A percentile compares a stretch with the other conserved stretches of the same genome.
Conservation (phyloP, 2,797 vertebrate genomes). For the Leontocebus nigricollis region DNA sequence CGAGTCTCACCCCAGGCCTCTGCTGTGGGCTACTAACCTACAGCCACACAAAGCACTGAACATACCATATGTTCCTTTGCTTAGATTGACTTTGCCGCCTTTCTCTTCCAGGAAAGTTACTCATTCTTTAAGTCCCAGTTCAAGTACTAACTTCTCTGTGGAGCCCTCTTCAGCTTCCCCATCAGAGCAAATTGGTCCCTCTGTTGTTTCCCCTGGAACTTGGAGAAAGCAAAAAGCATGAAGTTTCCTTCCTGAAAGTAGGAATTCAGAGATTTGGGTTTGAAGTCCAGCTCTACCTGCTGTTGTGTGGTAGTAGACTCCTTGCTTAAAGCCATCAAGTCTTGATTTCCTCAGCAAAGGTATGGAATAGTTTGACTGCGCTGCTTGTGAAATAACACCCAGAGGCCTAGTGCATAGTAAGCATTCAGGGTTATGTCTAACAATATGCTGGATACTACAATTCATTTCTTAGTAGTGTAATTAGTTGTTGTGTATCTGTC, state of each 20-base stretch:
- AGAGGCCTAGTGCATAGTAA: not conserved
- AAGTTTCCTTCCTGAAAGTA: not conserved
- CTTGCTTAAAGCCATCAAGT: not conserved
- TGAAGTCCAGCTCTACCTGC: not conserved
- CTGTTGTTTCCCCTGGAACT: rapidly evolving
- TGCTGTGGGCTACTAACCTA: not conserved
- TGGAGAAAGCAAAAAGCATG: not conserved
- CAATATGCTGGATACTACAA: not conserved
- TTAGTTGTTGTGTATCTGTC: not conserved
- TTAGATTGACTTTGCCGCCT: not conserved
- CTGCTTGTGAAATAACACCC: not conserved
- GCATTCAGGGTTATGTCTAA: not conserved
- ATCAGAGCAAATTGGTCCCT: not conserved
- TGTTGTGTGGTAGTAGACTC: not conserved
- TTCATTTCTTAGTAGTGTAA: not conserved
- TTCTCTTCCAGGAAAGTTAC: not conserved
- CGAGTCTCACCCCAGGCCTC: not conserved
- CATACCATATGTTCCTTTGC: not conserved
- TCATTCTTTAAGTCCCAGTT: not conserved
- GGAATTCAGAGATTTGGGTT: not conserved
- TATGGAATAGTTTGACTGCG: not conserved
- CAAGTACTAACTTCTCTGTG: not conserved
- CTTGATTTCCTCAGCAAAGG: not conserved
- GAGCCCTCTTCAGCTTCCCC: not conserved
- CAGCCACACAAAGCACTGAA: not conserved